A percentile compares a stretch with the other conserved stretches of the same genome.
Conservation (phyloP, 2,797 vertebrate species). For the Thaleichthys pacificus region DNA sequence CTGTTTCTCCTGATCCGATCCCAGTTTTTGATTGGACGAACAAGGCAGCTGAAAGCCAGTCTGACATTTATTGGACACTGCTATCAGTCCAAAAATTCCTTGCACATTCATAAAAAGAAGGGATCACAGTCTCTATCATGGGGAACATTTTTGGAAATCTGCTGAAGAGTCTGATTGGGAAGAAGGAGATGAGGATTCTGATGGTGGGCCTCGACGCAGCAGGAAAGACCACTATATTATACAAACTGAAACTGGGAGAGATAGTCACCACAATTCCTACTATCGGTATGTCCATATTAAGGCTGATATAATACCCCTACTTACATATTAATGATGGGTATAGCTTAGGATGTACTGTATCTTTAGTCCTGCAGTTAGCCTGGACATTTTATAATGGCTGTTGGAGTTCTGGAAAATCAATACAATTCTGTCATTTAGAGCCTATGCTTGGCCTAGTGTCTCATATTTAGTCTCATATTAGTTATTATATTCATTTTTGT, state of each 20-base stretch:
- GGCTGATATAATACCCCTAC: background rate
- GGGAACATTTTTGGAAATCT: conserved; percentile 95
- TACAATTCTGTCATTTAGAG: background rate
- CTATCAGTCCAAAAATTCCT: background rate
- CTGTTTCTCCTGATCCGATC: conserved; percentile 21
- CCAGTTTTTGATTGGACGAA: conserved; percentile 30
- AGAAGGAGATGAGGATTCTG: conserved; percentile 98
- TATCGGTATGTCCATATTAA: conserved; percentile 81
- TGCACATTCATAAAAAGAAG: conserved; percentile 27
- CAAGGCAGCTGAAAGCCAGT: conserved; percentile 21
- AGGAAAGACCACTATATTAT: conserved; percentile 96
- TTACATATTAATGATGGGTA: no score
- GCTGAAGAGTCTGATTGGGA: conserved; percentile 93
- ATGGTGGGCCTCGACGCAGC: conserved; percentile 97
- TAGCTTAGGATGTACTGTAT: no score
- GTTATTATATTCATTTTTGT: conserved; percentile 23
- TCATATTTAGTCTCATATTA: background rate
- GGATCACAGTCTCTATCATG: conserved; percentile 76
- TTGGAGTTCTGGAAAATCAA: background rate
- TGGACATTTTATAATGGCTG: background rate
- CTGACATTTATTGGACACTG: conserved; percentile 17
- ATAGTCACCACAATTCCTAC: conserved; percentile 98
- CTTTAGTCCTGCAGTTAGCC: no score
- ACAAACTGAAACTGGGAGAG: conserved; percentile 96
- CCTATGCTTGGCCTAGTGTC: background rate